phyloP scores from a whole-genome alignment of 2,888 invertebrate species.

The Cephonodes hylas region DNA sequence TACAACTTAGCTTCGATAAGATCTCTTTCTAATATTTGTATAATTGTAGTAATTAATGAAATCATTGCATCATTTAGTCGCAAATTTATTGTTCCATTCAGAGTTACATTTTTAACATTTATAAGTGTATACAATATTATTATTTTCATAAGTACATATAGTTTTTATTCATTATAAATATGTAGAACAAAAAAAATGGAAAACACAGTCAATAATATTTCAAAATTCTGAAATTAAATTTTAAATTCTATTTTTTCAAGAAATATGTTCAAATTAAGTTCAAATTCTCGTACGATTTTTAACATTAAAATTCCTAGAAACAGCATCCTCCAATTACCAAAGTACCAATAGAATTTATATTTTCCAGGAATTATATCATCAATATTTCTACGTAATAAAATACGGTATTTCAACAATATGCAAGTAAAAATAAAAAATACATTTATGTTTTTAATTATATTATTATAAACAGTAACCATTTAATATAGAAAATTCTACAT shows the following conservation, averaged over 20 bases:
- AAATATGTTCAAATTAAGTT: not conserved
- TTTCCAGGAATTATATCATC: not conserved
- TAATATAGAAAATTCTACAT: not conserved
- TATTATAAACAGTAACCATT: no score
- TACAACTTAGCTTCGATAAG: no score
- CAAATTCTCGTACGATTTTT: not conserved
- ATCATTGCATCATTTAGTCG: not conserved
- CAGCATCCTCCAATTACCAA: not conserved
- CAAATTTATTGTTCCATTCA: constrained; percentile 5
- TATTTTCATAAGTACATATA: not conserved
- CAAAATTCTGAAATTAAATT: no score
- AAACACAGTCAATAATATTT: not conserved
- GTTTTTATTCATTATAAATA: not conserved
- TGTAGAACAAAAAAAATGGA: not conserved
- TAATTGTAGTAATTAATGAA: no score
- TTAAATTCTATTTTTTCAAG: no score
- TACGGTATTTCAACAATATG: not conserved
- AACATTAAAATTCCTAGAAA: not conserved
- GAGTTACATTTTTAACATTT: not conserved
- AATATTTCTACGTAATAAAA: not conserved
- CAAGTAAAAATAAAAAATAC: not conserved
- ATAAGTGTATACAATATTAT: not conserved
- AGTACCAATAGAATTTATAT: not conserved
- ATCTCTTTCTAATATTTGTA: no score
- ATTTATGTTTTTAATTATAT: no score